Evolutionary conservation across 1,140 invertebrate genomes (phyloP).

Genomic region (Lordiphosa stackelbergi): DNA sequence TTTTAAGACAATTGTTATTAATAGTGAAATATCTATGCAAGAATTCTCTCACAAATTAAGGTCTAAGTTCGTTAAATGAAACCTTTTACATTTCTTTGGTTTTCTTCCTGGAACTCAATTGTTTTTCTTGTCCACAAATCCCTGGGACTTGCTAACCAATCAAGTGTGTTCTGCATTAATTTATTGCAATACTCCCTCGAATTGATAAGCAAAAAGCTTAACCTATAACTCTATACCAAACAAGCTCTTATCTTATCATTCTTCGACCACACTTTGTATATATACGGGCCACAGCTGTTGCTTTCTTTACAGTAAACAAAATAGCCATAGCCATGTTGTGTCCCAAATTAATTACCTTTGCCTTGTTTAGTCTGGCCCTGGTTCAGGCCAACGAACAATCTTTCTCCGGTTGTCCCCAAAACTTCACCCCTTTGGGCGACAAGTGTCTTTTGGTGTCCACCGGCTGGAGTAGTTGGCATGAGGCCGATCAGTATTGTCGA

Average conservation of each 20-base stretch:
- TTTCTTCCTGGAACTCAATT: no score
- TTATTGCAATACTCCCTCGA: background rate
- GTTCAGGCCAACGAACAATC: slow-evolving; percentile 16
- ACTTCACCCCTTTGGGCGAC: slow-evolving; percentile 37
- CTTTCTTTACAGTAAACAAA: background rate
- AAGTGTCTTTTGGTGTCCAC: slow-evolving; percentile 24
- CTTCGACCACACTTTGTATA: background rate
- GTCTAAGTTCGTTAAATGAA: no score
- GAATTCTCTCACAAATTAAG: no score
- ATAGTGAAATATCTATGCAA: no score
- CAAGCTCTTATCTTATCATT: no score
- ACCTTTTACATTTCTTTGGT: no score
- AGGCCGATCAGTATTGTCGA: slow-evolving; percentile 45
- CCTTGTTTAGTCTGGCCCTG: slow-evolving; percentile 26
- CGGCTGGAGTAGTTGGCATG: slow-evolving; percentile 31
- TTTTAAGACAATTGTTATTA: no score
- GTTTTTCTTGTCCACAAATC: background rate
- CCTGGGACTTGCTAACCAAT: slow-evolving; percentile 3
- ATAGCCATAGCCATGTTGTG: slow-evolving; percentile 40
- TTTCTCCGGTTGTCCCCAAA: slow-evolving; percentile 11
- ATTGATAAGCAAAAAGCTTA: slow-evolving; percentile 2
- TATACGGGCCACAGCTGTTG: background rate
- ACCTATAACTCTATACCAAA: no score
- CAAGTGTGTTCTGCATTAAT: slow-evolving; percentile 6
- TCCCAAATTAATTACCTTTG: slow-evolving; percentile 35